Evolutionary conservation across 1,140 invertebrate species (phyloP).

Genomic region (Gonatopus flavifemur): DNA sequence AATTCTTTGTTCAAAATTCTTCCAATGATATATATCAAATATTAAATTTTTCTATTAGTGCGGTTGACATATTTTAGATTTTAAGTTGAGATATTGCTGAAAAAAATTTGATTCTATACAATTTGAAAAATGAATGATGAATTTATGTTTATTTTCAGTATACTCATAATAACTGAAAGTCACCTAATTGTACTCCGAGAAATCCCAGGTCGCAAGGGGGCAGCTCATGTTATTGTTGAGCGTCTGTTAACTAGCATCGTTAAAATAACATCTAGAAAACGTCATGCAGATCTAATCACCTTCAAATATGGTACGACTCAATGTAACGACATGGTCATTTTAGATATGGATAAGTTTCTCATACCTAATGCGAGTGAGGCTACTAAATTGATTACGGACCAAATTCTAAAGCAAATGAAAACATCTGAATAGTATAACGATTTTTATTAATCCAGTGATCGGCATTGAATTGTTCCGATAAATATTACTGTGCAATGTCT

Average conservation of each 20-base stretch:
- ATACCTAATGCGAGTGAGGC: conserved; percentile 91
- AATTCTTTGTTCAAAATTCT: neutral
- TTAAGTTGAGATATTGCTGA: no score
- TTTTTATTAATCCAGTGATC: neutral
- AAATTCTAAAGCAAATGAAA: conserved; percentile 64
- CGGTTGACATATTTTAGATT: no score
- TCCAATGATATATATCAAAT: neutral
- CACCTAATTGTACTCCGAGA: conserved; percentile 88
- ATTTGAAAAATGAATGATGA: conserved; percentile 8
- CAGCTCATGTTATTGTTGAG: conserved; percentile 81
- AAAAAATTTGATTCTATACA: neutral
- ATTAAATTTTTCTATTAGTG: no score
- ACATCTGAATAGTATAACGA: conserved; percentile 41
- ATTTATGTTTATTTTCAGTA: conserved; percentile 58
- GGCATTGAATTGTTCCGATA: no score
- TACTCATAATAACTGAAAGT: conserved; percentile 84
- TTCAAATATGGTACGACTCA: conserved; percentile 85
- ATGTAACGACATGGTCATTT: conserved; percentile 73
- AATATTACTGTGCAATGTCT: no score
- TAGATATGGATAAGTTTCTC: conserved; percentile 88
- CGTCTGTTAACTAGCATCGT: conserved; percentile 86
- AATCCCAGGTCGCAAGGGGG: conserved; percentile 71
- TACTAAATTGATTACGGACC: conserved; percentile 77
- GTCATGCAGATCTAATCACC: conserved; percentile 91
- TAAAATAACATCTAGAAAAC: conserved; percentile 94